Evolutionary conservation across 2,113 vertebrate genomes (phyloP), one percentile per base, ranked within the genome.

Genomic region (Tachycineta bicolor): DNA sequence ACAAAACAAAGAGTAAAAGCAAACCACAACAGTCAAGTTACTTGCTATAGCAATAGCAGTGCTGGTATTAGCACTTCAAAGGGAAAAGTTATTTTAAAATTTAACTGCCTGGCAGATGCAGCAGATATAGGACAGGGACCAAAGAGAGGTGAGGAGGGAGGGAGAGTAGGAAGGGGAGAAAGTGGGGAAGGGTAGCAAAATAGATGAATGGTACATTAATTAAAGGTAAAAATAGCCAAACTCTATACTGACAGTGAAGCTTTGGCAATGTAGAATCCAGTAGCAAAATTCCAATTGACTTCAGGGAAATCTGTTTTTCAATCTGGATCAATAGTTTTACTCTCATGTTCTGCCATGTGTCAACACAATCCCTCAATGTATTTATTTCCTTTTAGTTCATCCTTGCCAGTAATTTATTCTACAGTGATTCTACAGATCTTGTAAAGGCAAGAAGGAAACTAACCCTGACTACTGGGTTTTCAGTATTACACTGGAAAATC

Each of bases 61-160:
- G 44, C 89, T 96, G 62, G 58, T 69, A 97, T 97, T 97, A 97
- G 90, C 97, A 96, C 96, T 97, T 97, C 96, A 97, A 97, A 97
- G 91, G 75, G 46, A 92, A 96, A 87, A 70, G 29, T 76, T 96
- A 93, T 94, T 97, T 97, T 95, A 97, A 97, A 97, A 94, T 96
- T 95, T 97, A 96, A 96, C 96, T 96, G 92, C 92, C 78, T 94
- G 90, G 87, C 96, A 96, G 83, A 96, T 62, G 60, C 59, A 87
- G 86, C 77, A 93, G 68, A 93, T 59, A 94, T 23, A 88, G 83
- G 91, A 79, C n/a, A 96, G 83, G 83, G 93, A 77, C 78, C 60
- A 83, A 76, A 78, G 34, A 65, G 86, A 92, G 84, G 92, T 90
- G 82, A 83, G 67, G 52, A 87, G 44, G 16, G 26, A 88, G 59